These are phyloP conservation scores for Ostrea edulis DNA, from an alignment of 1,140 invertebrate genomes.

Conservation along the genomic window DNA sequence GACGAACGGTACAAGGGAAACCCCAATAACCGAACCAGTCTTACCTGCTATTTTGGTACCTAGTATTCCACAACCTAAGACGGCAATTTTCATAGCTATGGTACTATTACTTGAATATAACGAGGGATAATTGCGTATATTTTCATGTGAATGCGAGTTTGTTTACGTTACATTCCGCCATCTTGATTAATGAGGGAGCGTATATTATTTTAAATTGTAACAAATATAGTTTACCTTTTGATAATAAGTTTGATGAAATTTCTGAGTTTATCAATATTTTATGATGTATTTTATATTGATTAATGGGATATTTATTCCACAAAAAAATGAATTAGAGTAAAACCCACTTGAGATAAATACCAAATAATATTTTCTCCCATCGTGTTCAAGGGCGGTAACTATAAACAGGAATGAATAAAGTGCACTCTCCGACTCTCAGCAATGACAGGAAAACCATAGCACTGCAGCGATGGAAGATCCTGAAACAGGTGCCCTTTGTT, in stretches of 20 bases:
- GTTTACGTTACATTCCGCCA: slow-evolving; percentile 34
- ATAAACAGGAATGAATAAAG: background rate
- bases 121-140: background rate
- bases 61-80: slow-evolving; percentile 80
- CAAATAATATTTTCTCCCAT: background rate
- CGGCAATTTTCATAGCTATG: slow-evolving; percentile 75
- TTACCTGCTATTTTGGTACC: slow-evolving; percentile 81
- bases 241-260: too few species aligned
- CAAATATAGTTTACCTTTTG: background rate
- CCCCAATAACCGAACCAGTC: too few species aligned
- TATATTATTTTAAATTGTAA: background rate
- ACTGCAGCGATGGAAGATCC: slow-evolving; percentile 43
- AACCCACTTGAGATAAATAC: background rate
- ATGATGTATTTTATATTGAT: too few species aligned
- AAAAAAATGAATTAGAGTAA: background rate
- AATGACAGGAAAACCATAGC: slow-evolving; percentile 29
- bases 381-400: slow-evolving; percentile 3
- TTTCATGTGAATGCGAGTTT: background rate
- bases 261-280: too few species aligned
- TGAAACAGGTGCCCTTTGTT: slow-evolving; percentile 21
- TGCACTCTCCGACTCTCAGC: background rate
- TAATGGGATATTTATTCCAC: too few species aligned
- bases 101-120: background rate
- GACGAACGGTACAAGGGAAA: too few species aligned
- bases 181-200: slow-evolving; percentile 38